These are phyloP conservation scores for Temnothorax nylanderi DNA, from an alignment of 1,140 invertebrate species.

Conservation along the genomic window DNA sequence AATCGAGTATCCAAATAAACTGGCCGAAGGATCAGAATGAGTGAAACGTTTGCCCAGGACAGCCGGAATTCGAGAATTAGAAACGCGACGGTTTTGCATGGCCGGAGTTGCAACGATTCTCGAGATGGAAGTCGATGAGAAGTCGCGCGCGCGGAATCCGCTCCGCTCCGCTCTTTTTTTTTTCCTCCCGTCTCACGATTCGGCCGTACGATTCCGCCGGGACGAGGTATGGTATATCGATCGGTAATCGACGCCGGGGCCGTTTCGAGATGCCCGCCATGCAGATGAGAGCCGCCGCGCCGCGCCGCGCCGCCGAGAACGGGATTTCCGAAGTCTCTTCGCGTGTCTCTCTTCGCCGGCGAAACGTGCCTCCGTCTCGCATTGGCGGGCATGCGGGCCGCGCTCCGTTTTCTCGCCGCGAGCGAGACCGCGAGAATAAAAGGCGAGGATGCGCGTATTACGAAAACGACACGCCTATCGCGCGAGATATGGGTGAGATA, in stretches of 20 bases:
- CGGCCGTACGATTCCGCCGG: background rate
- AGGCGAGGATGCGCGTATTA: slow-evolving; percentile 45
- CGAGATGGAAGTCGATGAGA: background rate
- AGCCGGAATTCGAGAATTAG: background rate
- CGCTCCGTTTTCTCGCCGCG: slow-evolving; percentile 74
- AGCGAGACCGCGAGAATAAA: slow-evolving; percentile 67
- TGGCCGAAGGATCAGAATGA: background rate
- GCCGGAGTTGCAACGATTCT: background rate
- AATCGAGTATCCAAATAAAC: background rate
- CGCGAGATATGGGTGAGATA: slow-evolving; percentile 14
- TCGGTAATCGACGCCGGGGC: background rate
- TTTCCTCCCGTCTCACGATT: background rate
- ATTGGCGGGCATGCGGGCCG: slow-evolving; percentile 76
- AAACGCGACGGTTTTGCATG: background rate
- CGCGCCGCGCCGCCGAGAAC: background rate
- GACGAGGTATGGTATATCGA: background rate
- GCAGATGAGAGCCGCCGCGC: background rate
- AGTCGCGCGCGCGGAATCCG: background rate
- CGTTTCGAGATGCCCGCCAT: background rate
- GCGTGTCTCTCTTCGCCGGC: slow-evolving; percentile 36
- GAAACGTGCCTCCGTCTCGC: slow-evolving; percentile 68
- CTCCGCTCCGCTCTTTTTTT: background rate
- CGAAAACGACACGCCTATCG: slow-evolving; percentile 39
- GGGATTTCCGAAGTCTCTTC: slow-evolving; percentile 57
- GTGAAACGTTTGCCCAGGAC: background rate